Conservation (phyloP, 2,888 invertebrate genomes). For the Ichneumoninae sp. region DNA sequence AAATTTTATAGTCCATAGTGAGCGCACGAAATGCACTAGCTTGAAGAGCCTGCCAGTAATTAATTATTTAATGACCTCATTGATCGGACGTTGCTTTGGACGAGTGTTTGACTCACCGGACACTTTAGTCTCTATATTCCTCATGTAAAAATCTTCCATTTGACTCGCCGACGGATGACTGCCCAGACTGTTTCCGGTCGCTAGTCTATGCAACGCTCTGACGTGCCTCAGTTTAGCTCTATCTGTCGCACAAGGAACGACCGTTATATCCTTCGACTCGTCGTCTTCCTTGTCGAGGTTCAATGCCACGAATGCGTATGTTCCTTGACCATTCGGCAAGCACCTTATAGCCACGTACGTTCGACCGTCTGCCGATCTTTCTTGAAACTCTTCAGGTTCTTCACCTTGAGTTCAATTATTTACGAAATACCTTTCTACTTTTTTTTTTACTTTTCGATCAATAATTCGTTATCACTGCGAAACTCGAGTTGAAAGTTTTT, state of each 20-base stretch:
- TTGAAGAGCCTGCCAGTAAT: not conserved
- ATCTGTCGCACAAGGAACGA: constrained; percentile 67
- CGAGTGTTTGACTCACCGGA: constrained; percentile 66
- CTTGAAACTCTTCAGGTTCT: constrained; percentile 71
- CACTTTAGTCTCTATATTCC: constrained; percentile 69
- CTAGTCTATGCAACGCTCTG: constrained; percentile 65
- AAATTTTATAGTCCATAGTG: too few species aligned
- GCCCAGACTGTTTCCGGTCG: constrained; percentile 46
- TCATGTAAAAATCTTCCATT: constrained; percentile 71
- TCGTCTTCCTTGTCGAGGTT: constrained; percentile 83
- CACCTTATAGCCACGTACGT: constrained; percentile 85
- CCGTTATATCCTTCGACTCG: constrained; percentile 80
- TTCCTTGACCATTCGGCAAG: constrained; percentile 84
- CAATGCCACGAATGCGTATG: constrained; percentile 84
- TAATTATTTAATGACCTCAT: not conserved
- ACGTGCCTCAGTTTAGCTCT: constrained; percentile 66
- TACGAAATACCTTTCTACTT: not conserved
- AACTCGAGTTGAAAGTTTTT: not conserved
- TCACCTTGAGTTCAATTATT: constrained; percentile 60
- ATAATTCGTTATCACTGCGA: not conserved
- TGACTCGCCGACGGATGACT: constrained; percentile 67
- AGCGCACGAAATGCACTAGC: too few species aligned
- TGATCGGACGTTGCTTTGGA: not conserved
- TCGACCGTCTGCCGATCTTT: constrained; percentile 80
- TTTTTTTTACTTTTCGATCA: not conserved